Evolutionary conservation across 2,113 vertebrate species (phyloP).

Genomic region (Thoracochromis brauschi): DNA sequence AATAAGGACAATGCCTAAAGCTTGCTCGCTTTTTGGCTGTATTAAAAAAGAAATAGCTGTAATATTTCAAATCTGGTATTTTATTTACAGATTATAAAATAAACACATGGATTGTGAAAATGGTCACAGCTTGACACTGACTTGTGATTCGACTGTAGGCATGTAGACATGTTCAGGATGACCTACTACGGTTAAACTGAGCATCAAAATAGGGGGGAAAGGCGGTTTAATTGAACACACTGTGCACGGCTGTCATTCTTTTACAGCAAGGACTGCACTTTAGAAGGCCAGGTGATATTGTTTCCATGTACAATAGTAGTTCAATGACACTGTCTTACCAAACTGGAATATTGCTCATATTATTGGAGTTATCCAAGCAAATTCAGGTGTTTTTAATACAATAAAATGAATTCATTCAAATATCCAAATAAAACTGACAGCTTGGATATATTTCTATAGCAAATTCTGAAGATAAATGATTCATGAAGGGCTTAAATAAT

Average conservation of each 20-base stretch:
- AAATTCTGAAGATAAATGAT: neutral
- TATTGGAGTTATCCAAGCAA: neutral
- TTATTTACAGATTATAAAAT: neutral
- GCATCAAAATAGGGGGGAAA: neutral
- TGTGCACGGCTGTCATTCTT: neutral
- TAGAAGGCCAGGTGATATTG: neutral
- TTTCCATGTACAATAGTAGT: neutral
- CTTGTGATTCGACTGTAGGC: neutral
- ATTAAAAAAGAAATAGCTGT: neutral
- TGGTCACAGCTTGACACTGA: neutral
- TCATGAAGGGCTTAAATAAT: neutral
- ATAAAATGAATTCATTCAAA: neutral
- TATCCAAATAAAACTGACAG: neutral
- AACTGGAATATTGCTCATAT: neutral
- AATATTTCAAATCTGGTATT: neutral
- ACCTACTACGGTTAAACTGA: neutral
- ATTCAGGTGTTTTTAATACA: accelerated
- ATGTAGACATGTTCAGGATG: neutral
- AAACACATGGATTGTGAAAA: neutral
- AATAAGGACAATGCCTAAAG: neutral
- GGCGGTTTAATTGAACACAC: neutral
- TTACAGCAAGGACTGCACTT: neutral
- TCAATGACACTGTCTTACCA: neutral
- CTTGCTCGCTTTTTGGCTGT: neutral
- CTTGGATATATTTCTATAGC: neutral